These are phyloP conservation scores for Balaeniceps rex DNA, from an alignment of 2,113 vertebrate species.

Conservation along the genomic window DNA sequence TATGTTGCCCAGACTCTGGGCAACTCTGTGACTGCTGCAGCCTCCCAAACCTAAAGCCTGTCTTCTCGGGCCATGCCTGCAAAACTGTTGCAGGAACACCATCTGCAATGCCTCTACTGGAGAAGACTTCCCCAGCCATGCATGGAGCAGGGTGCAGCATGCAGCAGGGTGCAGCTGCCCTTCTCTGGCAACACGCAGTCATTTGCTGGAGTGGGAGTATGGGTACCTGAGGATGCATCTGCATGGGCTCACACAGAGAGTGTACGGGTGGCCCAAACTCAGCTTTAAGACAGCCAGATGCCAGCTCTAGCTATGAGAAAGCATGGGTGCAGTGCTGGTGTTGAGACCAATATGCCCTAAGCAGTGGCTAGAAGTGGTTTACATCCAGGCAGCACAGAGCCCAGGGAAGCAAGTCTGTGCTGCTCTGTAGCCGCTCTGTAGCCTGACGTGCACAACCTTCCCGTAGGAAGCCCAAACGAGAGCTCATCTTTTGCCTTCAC, in stretches of 20 bases:
- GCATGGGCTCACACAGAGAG: not conserved
- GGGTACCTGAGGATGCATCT: not conserved
- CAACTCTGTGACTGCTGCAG: not conserved
- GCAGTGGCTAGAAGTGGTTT: not conserved
- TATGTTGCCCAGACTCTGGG: not conserved
- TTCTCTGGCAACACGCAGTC: not conserved
- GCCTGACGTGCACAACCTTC: not conserved
- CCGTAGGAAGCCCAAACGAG: not conserved
- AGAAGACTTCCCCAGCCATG: not conserved
- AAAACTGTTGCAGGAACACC: not conserved
- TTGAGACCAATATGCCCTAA: not conserved
- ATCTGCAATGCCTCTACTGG: not conserved
- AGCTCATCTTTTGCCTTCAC: not conserved
- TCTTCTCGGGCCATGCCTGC: not conserved
- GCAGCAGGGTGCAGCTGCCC: not conserved
- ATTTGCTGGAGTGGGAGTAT: not conserved
- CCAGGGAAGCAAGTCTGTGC: not conserved
- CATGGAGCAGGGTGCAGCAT: not conserved
- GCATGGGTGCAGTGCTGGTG: not conserved
- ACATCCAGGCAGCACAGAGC: not conserved
- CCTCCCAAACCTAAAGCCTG: not conserved
- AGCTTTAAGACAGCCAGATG: not conserved
- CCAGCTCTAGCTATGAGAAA: not conserved
- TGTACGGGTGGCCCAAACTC: not conserved
- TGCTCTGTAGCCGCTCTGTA: not conserved